Conservation (phyloP, 2,888 invertebrate species). For the Caenorhabditis uteleia region DNA sequence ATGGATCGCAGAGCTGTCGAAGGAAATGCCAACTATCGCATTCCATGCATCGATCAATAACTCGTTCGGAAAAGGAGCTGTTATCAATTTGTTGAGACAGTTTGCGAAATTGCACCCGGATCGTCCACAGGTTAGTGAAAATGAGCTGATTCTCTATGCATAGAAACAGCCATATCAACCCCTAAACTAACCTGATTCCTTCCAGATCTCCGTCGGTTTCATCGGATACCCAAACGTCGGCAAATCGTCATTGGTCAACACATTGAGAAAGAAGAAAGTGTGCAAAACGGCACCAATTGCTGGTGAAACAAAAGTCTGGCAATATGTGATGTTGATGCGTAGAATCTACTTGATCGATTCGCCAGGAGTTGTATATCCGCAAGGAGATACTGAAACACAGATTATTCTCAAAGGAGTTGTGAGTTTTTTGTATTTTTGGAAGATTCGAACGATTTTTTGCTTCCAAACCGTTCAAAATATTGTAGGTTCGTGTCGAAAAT, state of each 20-base stretch:
- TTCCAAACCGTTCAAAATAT: too few relatives aligned
- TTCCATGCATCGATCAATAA: slow-evolving; percentile 98
- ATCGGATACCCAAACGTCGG: slow-evolving; percentile 99
- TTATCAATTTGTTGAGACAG: slow-evolving; percentile 93
- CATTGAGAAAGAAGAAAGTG: slow-evolving; percentile 91
- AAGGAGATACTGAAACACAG: slow-evolving; percentile 84
- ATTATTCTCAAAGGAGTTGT: slow-evolving; percentile 94
- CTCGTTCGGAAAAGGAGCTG: slow-evolving; percentile 95
- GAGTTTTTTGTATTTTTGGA: slow-evolving; percentile 41
- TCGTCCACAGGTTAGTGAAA: too few relatives aligned
- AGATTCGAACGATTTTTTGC: neutral
- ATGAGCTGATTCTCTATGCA: slow-evolving; percentile 74
- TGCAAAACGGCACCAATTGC: slow-evolving; percentile 98
- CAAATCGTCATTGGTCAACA: slow-evolving; percentile 97
- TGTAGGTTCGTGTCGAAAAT: slow-evolving; percentile 84
- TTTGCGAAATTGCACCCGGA: slow-evolving; percentile 92
- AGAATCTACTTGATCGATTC: slow-evolving; percentile 97
- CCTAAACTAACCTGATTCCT: too few relatives aligned
- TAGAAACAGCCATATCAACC: neutral
- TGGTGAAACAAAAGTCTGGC: slow-evolving; percentile 89
- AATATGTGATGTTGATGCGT: slow-evolving; percentile 96
- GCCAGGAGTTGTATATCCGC: slow-evolving; percentile 96
- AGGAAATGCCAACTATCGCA: slow-evolving; percentile 94
- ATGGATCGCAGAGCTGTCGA: slow-evolving; percentile 92
- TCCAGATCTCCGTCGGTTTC: slow-evolving; percentile 92